Percentiles rank a stretch among this genome's conserved stretches.
These are phyloP conservation scores for Meriones unguiculatus DNA, from an alignment of 2,113 vertebrate species.

Conservation along the genomic window DNA sequence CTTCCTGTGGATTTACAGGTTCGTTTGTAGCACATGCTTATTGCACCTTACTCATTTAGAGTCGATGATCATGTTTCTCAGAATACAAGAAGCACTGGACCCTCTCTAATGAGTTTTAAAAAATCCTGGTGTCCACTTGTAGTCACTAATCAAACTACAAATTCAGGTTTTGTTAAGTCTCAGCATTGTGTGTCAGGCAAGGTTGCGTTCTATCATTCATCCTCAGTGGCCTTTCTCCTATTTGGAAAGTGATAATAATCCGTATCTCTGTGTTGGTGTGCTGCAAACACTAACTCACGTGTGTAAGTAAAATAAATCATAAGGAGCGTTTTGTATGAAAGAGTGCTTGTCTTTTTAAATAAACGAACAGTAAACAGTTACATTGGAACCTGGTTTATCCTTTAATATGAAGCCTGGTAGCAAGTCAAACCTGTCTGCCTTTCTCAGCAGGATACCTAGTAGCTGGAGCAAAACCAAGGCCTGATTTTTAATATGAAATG, in stretches of 20 bases:
- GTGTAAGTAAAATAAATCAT: background rate
- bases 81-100: slow-evolving; percentile 50
- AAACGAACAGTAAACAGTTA: background rate
- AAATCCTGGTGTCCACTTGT: background rate
- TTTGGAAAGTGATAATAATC: background rate
- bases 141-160: background rate
- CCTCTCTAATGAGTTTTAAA: background rate
- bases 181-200: background rate
- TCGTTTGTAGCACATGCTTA: background rate
- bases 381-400: background rate
- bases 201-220: background rate
- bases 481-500: background rate
- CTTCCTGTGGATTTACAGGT: background rate
- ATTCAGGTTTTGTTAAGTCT: slow-evolving; percentile 15
- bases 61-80: background rate
- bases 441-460: background rate
- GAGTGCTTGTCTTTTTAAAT: background rate
- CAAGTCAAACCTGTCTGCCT: background rate
- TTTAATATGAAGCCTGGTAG: background rate
- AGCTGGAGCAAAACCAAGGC: background rate
- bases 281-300: background rate
- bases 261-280: background rate
- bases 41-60: background rate
- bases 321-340: background rate
- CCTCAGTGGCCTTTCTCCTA: background rate